phyloP scores from a whole-genome alignment of 2,113 vertebrate genomes.

The Poicephalus meyeri region DNA sequence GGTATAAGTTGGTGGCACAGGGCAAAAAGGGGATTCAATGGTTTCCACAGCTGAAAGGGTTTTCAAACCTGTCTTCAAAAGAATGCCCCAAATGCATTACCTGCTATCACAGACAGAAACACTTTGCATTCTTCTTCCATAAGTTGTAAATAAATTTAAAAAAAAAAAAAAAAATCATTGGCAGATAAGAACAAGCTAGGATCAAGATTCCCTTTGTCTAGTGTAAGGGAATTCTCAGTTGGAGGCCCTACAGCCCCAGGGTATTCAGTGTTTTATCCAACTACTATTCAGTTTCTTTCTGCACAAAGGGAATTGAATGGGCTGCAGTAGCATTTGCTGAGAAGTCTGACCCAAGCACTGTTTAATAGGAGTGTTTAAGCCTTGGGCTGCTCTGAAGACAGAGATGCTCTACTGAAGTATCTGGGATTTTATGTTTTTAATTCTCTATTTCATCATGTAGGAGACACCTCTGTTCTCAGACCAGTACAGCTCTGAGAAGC shows the following conservation, averaged over 20 bases:
- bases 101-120: neutral
- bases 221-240: neutral
- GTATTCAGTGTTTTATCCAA: neutral
- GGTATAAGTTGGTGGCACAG: neutral
- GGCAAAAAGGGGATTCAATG: neutral
- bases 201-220: neutral
- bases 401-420: neutral
- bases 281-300: neutral
- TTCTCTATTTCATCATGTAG: neutral
- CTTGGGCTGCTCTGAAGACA: neutral
- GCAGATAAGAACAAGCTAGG: neutral
- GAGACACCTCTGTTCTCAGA: neutral
- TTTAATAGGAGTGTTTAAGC: neutral
- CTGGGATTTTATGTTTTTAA: neutral
- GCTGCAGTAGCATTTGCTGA: neutral
- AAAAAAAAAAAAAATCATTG: neutral
- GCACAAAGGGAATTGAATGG: neutral
- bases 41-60: neutral
- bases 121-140: neutral
- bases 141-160: neutral
- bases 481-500: neutral
- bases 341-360: neutral
- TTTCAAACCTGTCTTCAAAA: neutral
- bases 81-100: neutral
- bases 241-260: neutral